A percentile compares a stretch with the other conserved stretches of the same genome.
Conservation (phyloP, 2,797 vertebrate species). For the Sebastes nivosus region DNA sequence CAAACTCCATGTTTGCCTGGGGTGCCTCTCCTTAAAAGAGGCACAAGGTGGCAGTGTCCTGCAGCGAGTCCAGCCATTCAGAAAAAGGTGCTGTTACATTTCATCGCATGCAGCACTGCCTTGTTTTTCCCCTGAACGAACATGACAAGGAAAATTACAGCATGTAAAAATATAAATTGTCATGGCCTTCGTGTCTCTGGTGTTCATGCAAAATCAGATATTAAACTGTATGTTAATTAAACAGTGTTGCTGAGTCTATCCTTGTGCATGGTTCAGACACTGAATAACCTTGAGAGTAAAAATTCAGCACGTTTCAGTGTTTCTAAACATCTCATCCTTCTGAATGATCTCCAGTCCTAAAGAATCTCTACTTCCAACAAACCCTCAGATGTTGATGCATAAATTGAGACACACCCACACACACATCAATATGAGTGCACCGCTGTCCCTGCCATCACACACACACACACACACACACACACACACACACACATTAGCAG, state of each 20-base stretch:
- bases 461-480: conserved; percentile 6
- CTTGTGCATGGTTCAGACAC: conserved; percentile 7
- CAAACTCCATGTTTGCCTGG: not conserved
- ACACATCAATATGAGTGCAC: conserved; percentile 50
- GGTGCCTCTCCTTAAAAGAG: not conserved
- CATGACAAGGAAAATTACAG: conserved; percentile 45
- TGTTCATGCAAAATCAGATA: not conserved
- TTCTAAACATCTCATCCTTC: conserved; percentile 18
- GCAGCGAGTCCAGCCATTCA: conserved; percentile 54
- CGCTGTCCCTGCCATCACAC: conserved; percentile 32
- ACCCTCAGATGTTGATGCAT: conserved; percentile 65
- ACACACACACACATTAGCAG: conserved; percentile 21
- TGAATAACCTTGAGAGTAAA: conserved; percentile 27
- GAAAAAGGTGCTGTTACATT: conserved; percentile 49
- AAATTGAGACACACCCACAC: conserved; percentile 76
- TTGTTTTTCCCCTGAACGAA: conserved; percentile 15
- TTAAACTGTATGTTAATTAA: not conserved
- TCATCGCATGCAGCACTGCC: conserved; percentile 48
- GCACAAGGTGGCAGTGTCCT: conserved; percentile 72
- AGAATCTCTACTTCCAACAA: conserved; percentile 37
- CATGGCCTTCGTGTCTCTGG: not conserved
- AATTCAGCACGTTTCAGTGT: conserved; percentile 3
- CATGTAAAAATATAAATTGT: conserved; percentile 8
- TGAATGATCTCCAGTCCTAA: conserved; percentile 27
- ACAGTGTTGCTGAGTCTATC: not conserved